Percentiles rank a stretch among this genome's conserved stretches.
Evolutionary conservation across 1,140 invertebrate genomes (phyloP).

Genomic region (Caenorhabditis tropicalis): DNA sequence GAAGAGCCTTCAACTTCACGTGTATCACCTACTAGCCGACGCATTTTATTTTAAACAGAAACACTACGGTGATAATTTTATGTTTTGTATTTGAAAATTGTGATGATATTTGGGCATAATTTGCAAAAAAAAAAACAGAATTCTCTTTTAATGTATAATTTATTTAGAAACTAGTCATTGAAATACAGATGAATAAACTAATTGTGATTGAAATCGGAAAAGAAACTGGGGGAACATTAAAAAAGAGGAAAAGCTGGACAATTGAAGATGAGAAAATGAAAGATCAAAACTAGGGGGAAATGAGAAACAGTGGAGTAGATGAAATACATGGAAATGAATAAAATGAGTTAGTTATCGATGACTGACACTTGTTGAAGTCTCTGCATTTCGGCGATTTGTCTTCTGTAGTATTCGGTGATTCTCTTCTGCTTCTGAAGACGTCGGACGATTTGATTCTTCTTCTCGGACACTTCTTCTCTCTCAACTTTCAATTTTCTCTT

Average conservation of each 20-base stretch:
- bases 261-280: no score
- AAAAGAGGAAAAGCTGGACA: no score
- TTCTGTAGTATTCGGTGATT: constrained; percentile 26
- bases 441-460: not conserved
- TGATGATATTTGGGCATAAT: constrained; percentile 34
- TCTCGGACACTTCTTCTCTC: not conserved
- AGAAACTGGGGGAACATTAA: no score
- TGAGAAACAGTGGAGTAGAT: no score
- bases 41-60: constrained; percentile 12
- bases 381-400: not conserved
- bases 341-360: not conserved
- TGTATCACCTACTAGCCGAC: constrained; percentile 32
- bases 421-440: constrained; percentile 9
- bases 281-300: no score
- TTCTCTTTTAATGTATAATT: constrained; percentile 6
- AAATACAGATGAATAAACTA: not conserved
- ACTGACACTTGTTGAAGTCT: not conserved
- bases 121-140: not conserved
- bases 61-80: not conserved
- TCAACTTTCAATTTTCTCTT: not conserved
- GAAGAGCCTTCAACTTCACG: constrained; percentile 31
- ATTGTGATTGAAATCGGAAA: not conserved
- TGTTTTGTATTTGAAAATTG: not conserved
- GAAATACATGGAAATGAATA: no score
- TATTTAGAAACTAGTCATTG: not conserved